Percentiles rank a stretch among this genome's conserved stretches.
Conservation (phyloP, 2,888 invertebrate species). For the Harpagoxenus sublaevis region DNA sequence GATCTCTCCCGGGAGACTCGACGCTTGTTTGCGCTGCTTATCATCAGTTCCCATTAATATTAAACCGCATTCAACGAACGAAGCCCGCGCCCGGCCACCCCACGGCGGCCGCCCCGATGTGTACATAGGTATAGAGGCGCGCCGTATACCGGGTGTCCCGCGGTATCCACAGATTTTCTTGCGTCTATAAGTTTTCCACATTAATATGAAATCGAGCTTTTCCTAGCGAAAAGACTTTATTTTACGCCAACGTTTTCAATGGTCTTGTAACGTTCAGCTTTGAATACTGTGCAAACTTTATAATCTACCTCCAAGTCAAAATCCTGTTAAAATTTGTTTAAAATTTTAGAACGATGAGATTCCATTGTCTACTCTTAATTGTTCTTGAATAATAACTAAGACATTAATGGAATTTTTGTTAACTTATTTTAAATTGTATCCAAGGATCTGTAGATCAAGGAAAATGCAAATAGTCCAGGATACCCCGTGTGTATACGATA, state of each 20-base stretch:
- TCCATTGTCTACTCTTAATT: too few species aligned
- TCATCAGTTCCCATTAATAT: conserved; percentile 86
- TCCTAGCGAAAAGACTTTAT: background rate
- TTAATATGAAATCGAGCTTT: background rate
- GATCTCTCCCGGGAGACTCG: conserved; percentile 86
- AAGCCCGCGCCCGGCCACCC: conserved; percentile 76
- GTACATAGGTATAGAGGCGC: conserved; percentile 73
- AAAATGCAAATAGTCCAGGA: background rate
- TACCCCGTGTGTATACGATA: background rate
- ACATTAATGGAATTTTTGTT: background rate
- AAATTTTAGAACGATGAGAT: background rate
- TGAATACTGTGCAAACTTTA: background rate
- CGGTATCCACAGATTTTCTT: background rate
- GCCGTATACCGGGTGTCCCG: conserved; percentile 48
- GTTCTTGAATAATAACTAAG: background rate
- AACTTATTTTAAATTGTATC: background rate
- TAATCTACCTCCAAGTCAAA: background rate
- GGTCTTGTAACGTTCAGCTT: background rate
- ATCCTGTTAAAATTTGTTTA: background rate
- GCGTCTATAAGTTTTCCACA: background rate
- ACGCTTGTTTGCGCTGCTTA: conserved; percentile 86
- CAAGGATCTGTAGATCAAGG: background rate
- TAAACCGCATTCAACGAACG: conserved; percentile 86
- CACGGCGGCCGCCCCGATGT: conserved; percentile 70
- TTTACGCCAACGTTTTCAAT: background rate